Percentiles rank a stretch among this genome's conserved stretches.
These are phyloP conservation scores for Polydrusus cervinus DNA, from an alignment of 2,888 invertebrate genomes.

Conservation along the genomic window DNA sequence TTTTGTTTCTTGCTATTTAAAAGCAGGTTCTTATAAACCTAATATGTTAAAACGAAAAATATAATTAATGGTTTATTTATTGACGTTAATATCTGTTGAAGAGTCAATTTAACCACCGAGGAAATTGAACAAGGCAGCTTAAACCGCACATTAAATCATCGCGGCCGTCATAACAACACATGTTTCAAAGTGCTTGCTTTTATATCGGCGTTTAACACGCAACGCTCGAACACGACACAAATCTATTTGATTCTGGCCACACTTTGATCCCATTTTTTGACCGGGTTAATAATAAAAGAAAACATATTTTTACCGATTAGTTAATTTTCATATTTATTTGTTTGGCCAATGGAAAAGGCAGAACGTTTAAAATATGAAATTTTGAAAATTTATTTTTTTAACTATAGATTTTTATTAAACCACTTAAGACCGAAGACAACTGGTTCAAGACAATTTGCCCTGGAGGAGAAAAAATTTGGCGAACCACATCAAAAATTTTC, in stretches of 20 bases:
- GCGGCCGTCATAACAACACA: conserved; percentile 20
- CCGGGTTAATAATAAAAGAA: background rate
- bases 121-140: conserved; percentile 21
- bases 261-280: background rate
- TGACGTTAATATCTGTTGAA: conserved; percentile 8
- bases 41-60: background rate
- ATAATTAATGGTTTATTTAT: conserved; percentile 15
- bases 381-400: too few relatives aligned
- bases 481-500: too few relatives aligned
- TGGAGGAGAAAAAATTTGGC: too few relatives aligned
- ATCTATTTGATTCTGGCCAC: conserved; percentile 9
- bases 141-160: conserved; percentile 20
- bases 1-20: too few relatives aligned
- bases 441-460: too few relatives aligned
- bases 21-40: too few relatives aligned
- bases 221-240: conserved; percentile 10
- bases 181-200: conserved; percentile 17
- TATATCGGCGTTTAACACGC: conserved; percentile 17
- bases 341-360: too few relatives aligned
- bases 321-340: background rate
- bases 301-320: background rate
- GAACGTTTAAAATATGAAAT: too few relatives aligned
- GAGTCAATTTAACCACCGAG: conserved; percentile 10
- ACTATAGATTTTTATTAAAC: too few relatives aligned
- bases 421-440: too few relatives aligned